phyloP scores from a whole-genome alignment of 2,113 vertebrate genomes.

The Felis catus region DNA sequence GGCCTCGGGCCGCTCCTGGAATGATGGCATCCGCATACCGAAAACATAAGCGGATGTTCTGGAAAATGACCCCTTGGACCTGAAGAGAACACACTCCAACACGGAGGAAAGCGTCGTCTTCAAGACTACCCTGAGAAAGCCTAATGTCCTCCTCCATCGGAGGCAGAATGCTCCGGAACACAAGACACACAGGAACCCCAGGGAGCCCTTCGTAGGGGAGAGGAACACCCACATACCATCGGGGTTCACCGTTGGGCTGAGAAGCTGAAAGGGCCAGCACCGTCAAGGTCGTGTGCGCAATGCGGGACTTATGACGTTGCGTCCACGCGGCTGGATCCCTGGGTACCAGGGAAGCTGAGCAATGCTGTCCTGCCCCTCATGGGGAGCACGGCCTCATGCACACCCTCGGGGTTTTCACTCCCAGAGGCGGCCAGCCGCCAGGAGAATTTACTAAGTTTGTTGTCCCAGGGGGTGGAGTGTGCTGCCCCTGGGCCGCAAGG shows the following conservation, averaged over 20 bases:
- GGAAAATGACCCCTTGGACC: not conserved
- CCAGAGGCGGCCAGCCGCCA: not conserved
- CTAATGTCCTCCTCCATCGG: rapidly evolving
- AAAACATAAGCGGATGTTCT: not conserved
- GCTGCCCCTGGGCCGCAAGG: too few relatives aligned
- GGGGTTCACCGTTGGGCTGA: rapidly evolving
- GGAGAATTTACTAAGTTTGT: not conserved
- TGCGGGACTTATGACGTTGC: not conserved
- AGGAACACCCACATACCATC: rapidly evolving
- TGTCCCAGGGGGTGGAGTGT: rapidly evolving
- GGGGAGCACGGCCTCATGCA: rapidly evolving
- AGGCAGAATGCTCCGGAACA: not conserved
- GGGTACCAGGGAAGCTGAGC: not conserved
- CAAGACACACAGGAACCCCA: rapidly evolving
- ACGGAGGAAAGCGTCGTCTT: rapidly evolving
- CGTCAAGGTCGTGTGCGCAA: too few relatives aligned
- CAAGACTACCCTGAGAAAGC: not conserved
- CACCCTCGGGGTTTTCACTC: not conserved
- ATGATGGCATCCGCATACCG: rapidly evolving
- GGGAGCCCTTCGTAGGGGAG: not conserved
- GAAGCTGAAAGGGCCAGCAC: too few relatives aligned
- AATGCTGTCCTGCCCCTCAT: rapidly evolving
- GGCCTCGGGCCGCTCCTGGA: rapidly evolving
- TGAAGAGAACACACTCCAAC: not conserved
- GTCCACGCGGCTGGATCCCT: not conserved